phyloP scores from a whole-genome alignment of 2,797 vertebrate genomes.

The Luscinia luscinia region DNA sequence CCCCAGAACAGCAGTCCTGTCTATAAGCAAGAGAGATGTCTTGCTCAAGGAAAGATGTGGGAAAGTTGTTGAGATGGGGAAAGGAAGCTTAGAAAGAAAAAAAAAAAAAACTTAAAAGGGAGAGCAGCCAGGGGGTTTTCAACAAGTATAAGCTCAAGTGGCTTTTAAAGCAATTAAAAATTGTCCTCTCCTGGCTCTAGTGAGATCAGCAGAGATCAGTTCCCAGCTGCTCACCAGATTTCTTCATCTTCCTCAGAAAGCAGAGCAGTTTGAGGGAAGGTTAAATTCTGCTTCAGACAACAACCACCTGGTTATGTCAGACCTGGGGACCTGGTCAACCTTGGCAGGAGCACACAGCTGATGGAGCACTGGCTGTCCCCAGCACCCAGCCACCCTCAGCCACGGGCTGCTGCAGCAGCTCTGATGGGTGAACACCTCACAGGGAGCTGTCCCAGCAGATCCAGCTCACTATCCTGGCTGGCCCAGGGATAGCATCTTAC shows the following conservation, averaged over 20 bases:
- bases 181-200: background rate
- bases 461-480: background rate
- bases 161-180: background rate
- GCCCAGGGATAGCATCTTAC: background rate
- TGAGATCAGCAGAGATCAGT: background rate
- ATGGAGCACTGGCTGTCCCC: too few relatives aligned
- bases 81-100: background rate
- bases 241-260: background rate
- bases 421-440: background rate
- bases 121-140: background rate
- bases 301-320: background rate
- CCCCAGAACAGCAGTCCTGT: background rate
- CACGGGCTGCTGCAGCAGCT: rapidly evolving
- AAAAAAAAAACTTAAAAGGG: background rate
- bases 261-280: background rate
- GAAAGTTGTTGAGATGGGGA: background rate
- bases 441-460: background rate
- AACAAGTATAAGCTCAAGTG: background rate
- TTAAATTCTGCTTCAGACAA: background rate
- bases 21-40: background rate
- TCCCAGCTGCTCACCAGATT: background rate
- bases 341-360: background rate
- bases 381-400: rapidly evolving
- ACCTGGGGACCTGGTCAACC: background rate
- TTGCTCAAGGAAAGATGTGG: background rate